Evolutionary conservation across 2,888 invertebrate species (phyloP), one percentile per base, ranked within the genome.

Genomic region (Trachelus stipa): DNA sequence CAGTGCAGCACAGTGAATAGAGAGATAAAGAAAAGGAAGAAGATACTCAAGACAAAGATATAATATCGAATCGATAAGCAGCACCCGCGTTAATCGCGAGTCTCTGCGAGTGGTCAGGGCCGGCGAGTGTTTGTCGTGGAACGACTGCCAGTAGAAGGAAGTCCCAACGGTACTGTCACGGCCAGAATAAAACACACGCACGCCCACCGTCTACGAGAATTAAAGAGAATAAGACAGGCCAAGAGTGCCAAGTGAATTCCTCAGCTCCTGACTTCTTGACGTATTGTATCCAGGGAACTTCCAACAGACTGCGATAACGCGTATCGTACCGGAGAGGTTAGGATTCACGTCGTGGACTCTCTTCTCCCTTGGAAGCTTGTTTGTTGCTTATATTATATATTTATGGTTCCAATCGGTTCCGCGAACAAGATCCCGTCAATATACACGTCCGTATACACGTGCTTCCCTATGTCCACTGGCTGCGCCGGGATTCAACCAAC

Each of bases 401-500:
- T 56, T 56, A 56, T 1, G 56, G 23, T 56, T 15, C 2, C 56
- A 56, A 56, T 23, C 23, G 23, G 23, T 56, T 56, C 56, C 23
- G 56, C 37, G 37, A 37, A 56, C 1, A 4, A 56, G 56, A 40
- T 15, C 56, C 56, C 56, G 56, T 56, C 56, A 2, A 56, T 56
- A 34, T 30, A 9, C 34, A 78, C 79, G 78, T 78, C 78, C 77
- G 80, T 79, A 71, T 84, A 83, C 86, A 86, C 86, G 86, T 86
- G 86, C 84, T 85, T 80, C 79, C 80, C 76, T 80, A 78, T 79
- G 73, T 78, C 79, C 77, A 83, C 82, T 83, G 81, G 73, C 71
- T 73, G 76, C 80, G 78, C 79, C 77, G 81, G 75, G 81, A 81
- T 81, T 87, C 88, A 83, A 84, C 91, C 91, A 91, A 91, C 91